Conservation (phyloP, 2,113 vertebrate genomes). For the Stegostoma tigrinum region DNA sequence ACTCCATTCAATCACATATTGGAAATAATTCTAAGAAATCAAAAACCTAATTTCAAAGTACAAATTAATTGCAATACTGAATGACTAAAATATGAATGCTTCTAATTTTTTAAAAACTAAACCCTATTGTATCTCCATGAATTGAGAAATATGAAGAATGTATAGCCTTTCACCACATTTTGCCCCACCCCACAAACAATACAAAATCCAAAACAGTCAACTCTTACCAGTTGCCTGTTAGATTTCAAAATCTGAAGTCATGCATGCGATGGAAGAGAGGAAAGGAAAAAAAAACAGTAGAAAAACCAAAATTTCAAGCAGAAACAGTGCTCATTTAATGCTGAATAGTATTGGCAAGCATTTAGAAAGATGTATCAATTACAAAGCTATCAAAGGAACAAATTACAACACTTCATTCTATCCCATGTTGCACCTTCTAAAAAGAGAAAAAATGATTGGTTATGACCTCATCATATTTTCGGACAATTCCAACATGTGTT, state of each 20-base stretch:
- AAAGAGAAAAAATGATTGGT: neutral
- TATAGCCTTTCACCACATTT: neutral
- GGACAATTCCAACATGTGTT: neutral
- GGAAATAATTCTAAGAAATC: neutral
- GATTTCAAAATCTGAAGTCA: conserved; percentile 83
- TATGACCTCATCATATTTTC: neutral
- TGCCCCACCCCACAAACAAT: neutral
- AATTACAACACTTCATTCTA: neutral
- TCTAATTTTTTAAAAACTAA: neutral
- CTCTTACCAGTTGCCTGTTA: conserved; percentile 91
- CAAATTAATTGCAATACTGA: neutral
- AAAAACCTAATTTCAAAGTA: neutral
- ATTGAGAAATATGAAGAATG: neutral
- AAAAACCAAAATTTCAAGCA: conserved; percentile 47
- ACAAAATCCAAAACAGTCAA: conserved; percentile 43
- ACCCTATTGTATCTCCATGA: neutral
- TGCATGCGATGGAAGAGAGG: conserved; percentile 66
- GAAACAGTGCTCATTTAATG: conserved; percentile 20
- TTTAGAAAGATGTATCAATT: neutral
- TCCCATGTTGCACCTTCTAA: neutral
- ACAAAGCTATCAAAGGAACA: neutral
- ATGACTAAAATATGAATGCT: neutral
- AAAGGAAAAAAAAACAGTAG: conserved; percentile 48
- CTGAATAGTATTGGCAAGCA: neutral
- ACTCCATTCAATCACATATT: neutral